A percentile compares a stretch with the other conserved stretches of the same genome.
Conservation (phyloP, 2,888 invertebrate species). For the Deladenus siricidicola region DNA sequence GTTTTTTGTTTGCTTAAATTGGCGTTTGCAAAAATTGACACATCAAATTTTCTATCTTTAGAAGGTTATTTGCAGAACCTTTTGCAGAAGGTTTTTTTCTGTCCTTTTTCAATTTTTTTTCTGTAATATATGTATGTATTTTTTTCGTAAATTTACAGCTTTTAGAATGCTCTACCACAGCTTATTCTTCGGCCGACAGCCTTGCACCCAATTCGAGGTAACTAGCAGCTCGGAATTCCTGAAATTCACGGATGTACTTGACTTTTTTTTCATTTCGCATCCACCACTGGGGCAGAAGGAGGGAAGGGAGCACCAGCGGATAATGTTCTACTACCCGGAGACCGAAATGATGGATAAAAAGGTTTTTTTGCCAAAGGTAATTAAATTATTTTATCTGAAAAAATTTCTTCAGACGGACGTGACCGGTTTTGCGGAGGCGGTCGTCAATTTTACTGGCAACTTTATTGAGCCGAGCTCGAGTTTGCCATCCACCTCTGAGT, state of each 20-base stretch:
- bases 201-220: neutral
- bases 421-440: constrained; percentile 87
- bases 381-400: neutral
- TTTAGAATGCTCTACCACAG: neutral
- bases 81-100: too few relatives aligned
- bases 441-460: constrained; percentile 77
- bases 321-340: constrained; percentile 45
- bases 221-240: constrained; percentile 15
- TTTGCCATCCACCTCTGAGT: neutral
- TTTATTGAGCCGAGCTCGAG: constrained; percentile 18
- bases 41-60: too few relatives aligned
- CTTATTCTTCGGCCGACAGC: neutral
- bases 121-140: neutral
- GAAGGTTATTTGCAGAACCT: too few relatives aligned
- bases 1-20: too few relatives aligned
- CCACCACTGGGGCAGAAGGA: constrained; percentile 43
- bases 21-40: too few relatives aligned
- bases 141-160: too few relatives aligned
- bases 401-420: constrained; percentile 64
- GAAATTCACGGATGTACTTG: constrained; percentile 36
- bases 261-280: constrained; percentile 46
- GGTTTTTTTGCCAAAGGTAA: constrained; percentile 11
- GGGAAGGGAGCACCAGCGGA: constrained; percentile 39
- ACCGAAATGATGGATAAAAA: constrained; percentile 32
- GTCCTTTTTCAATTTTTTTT: neutral